A percentile compares a stretch with the other conserved stretches of the same genome.
Evolutionary conservation across 2,113 vertebrate species (phyloP).

Genomic region (Callionymus lyra): DNA sequence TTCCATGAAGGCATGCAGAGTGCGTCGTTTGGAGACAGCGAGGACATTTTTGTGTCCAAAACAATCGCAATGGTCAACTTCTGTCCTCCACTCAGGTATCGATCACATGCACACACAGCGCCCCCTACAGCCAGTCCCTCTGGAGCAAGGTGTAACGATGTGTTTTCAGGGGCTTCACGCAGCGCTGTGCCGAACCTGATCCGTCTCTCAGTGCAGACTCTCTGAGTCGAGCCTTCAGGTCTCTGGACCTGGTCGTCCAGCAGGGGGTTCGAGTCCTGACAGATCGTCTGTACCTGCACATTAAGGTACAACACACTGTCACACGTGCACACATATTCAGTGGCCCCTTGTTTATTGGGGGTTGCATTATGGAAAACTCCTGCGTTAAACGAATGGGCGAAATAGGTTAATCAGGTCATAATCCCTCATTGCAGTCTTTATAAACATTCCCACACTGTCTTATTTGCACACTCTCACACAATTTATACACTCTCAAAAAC

Average conservation of each 20-base stretch:
- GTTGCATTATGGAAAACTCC: too few relatives aligned
- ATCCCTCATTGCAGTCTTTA: too few relatives aligned
- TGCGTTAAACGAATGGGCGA: too few relatives aligned
- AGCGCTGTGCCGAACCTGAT: constrained; percentile 68
- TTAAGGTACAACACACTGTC: constrained; percentile 65
- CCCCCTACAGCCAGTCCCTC: neutral
- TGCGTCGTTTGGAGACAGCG: constrained; percentile 44
- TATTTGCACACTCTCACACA: too few relatives aligned
- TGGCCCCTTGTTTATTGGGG: too few relatives aligned
- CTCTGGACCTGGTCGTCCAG: constrained; percentile 73
- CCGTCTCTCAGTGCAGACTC: constrained; percentile 67
- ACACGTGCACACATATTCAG: too few relatives aligned
- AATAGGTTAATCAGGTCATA: too few relatives aligned
- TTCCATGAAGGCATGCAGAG: constrained; percentile 70
- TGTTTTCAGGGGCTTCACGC: constrained; percentile 62
- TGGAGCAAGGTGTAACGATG: constrained; percentile 1
- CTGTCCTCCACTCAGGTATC: constrained; percentile 75
- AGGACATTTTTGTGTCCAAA: constrained; percentile 64
- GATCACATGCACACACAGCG: neutral
- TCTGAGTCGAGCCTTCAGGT: constrained; percentile 54
- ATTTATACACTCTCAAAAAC: too few relatives aligned
- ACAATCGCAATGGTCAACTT: constrained; percentile 82
- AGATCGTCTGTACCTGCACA: constrained; percentile 70
- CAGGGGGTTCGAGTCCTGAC: constrained; percentile 72
- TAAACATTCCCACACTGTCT: too few relatives aligned